Evolutionary conservation across 2,888 invertebrate species (phyloP).

Genomic region (Morinoia aosen): DNA sequence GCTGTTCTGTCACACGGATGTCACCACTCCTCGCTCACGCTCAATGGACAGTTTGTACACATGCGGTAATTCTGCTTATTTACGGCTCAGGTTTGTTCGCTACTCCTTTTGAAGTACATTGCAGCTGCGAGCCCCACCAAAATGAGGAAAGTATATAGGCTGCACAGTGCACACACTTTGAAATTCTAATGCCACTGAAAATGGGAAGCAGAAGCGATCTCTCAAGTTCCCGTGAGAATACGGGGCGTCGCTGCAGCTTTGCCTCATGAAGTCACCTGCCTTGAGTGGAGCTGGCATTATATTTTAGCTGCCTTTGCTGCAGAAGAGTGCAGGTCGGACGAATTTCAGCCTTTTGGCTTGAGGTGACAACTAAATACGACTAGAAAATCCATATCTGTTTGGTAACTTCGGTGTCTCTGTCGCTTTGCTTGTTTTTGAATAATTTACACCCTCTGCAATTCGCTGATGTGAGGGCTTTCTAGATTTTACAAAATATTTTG

Average conservation of each 20-base stretch:
- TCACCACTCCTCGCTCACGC: too few species aligned
- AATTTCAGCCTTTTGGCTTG: background rate
- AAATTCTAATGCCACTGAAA: background rate
- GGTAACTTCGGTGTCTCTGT: background rate
- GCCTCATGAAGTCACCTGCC: background rate
- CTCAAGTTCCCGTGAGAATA: background rate
- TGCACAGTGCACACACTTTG: background rate
- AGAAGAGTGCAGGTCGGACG: background rate
- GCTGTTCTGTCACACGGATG: too few species aligned
- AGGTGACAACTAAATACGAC: background rate
- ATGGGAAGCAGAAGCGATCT: background rate
- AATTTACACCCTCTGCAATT: too few species aligned
- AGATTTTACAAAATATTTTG: background rate
- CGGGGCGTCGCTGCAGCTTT: background rate
- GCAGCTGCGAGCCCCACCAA: background rate
- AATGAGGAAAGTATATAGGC: background rate
- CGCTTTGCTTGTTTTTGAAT: background rate
- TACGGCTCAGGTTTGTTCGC: background rate
- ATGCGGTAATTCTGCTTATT: background rate
- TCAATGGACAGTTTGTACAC: background rate
- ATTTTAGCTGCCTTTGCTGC: too few species aligned
- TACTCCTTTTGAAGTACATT: background rate
- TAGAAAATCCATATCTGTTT: background rate
- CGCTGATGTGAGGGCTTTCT: background rate
- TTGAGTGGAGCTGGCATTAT: background rate